Evolutionary conservation across 2,113 vertebrate genomes (phyloP), one percentile per base, ranked within the genome.

Genomic region (Thoracochromis brauschi): DNA sequence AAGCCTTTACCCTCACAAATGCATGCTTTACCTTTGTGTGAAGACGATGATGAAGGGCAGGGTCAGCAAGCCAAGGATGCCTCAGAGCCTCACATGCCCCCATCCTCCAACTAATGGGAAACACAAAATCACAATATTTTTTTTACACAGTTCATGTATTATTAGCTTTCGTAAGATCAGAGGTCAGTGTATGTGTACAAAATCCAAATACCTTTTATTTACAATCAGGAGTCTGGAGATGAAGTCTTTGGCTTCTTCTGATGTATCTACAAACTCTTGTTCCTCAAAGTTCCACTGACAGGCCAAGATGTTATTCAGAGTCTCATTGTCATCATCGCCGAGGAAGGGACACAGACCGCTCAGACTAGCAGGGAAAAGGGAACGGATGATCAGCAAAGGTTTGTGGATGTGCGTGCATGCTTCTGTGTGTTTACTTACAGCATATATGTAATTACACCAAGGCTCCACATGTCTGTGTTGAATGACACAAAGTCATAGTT

Each of bases 401-500:
- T 4, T 26, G 12, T 60, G 53, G 45, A 53, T 12, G 13, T 35
- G 57, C 21, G 8, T 55, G 35, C 3, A 5, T n/a, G 35, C 17
- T 40, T 83, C 7, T 85, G 45, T 47, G 29, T 26, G 19, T 65
- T 54, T 90, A 95, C 98, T 98, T 95, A 99, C 99, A 99, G 96
- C 99, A 99, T 99, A 83, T 98, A 99, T 45, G 98, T 95, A 35
- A 99, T 99, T 88, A 99, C 97, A 3, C 99, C 99, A 35, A 99
- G 93, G 35, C 98, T 99, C 99, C 98, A 99, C 99, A 99, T 99
- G 95, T 99, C 99, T 1, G 98, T 99, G 91, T 98, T 97, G 93
- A 98, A 99, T 1, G 99, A 99, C 85, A 99, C 99, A 86, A 97
- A 98, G 81, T 99, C 99, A 4, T 97, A 99, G 94, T 97, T 99